Evolutionary conservation across 2,888 invertebrate species (phyloP).

Genomic region (Ectemnius cavifrons): DNA sequence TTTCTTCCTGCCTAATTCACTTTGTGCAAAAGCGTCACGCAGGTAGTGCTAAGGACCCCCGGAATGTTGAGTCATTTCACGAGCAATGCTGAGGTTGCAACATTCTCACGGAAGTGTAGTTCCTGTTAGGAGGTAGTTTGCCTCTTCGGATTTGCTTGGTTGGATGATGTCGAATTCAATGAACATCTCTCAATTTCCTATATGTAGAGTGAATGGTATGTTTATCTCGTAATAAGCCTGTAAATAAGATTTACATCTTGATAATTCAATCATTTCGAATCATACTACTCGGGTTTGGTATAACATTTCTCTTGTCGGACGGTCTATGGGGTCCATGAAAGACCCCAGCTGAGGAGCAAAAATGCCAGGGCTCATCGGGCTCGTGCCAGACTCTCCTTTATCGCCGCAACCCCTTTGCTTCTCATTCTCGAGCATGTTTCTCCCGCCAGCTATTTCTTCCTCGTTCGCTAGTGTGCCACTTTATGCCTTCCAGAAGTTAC

Average conservation of each 20-base stretch:
- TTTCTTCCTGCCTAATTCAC: no score
- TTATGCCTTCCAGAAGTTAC: slow-evolving; percentile 39
- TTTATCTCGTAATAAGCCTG: no score
- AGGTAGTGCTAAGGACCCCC: neutral
- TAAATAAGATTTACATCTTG: no score
- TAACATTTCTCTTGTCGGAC: neutral
- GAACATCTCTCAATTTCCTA: no score
- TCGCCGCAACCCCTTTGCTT: slow-evolving; percentile 1
- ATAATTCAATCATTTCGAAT: no score
- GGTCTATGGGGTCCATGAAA: slow-evolving; percentile 36
- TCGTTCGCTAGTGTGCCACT: slow-evolving; percentile 41
- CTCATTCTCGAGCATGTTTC: slow-evolving; percentile 16
- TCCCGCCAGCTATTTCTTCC: slow-evolving; percentile 8
- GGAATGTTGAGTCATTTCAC: slow-evolving; percentile 21
- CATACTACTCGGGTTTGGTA: no score
- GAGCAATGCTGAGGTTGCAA: neutral
- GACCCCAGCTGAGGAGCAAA: slow-evolving; percentile 51
- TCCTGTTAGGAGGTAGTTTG: no score
- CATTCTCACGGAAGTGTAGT: no score
- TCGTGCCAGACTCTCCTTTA: slow-evolving; percentile 22
- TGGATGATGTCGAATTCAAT: no score
- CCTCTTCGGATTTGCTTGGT: no score
- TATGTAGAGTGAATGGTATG: no score
- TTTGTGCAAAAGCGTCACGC: no score
- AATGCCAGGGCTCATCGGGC: slow-evolving; percentile 13